A percentile compares a stretch with the other conserved stretches of the same genome.
phyloP scores from a whole-genome alignment of 2,797 vertebrate species.

The Nannoperca australis region DNA sequence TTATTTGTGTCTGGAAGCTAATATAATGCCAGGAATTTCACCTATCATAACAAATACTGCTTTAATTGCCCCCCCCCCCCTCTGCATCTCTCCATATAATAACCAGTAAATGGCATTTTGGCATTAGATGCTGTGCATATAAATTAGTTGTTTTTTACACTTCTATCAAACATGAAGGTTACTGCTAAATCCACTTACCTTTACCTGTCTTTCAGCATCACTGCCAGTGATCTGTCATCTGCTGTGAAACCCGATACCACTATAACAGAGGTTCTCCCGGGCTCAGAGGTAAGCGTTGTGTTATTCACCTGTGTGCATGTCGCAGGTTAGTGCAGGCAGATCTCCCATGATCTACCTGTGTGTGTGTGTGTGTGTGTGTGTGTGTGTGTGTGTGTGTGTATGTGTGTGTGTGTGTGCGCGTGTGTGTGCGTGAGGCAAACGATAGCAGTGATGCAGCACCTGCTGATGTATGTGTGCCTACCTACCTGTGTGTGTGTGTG shows the following conservation, averaged over 20 bases:
- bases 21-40: neutral
- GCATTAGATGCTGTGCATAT: neutral
- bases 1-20: neutral
- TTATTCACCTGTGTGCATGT: constrained; percentile 66
- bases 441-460: constrained; percentile 71
- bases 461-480: constrained; percentile 44
- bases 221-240: constrained; percentile 40
- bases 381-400: constrained; percentile 22
- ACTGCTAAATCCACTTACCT: constrained; percentile 68
- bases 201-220: constrained; percentile 60
- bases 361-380: constrained; percentile 11
- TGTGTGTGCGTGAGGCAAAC: constrained; percentile 31
- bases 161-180: constrained; percentile 40
- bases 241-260: constrained; percentile 31
- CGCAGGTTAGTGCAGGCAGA: constrained; percentile 55
- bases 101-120: neutral
- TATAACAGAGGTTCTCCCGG: constrained; percentile 41
- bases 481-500: constrained; percentile 43
- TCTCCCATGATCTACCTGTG: constrained; percentile 53
- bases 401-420: constrained; percentile 14
- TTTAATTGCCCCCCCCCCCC: neutral
- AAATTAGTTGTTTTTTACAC: neutral
- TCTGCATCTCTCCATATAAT: neutral
- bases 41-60: neutral
- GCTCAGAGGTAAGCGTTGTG: constrained; percentile 54